Evolutionary conservation across 2,888 invertebrate species (phyloP).

Genomic region (Apeira syringaria): DNA sequence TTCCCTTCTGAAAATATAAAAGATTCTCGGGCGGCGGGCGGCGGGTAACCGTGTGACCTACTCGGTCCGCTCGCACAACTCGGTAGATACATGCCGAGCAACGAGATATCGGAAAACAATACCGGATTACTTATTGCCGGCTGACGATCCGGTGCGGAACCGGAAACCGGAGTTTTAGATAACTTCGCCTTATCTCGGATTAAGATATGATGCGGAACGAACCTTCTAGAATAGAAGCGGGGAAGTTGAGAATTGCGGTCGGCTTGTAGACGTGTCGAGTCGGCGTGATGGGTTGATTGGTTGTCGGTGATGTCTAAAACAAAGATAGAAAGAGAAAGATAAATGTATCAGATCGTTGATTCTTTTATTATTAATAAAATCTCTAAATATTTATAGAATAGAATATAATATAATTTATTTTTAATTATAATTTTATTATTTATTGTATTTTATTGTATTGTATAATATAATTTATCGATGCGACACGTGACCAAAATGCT

Average conservation of each 20-base stretch:
- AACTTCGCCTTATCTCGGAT: slow-evolving; percentile 27
- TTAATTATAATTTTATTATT: no score
- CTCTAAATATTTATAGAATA: background rate
- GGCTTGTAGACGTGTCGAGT: background rate
- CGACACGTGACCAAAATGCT: no score
- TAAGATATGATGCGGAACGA: slow-evolving; percentile 11
- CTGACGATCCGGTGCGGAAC: slow-evolving; percentile 21
- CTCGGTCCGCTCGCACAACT: background rate
- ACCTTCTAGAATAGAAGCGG: slow-evolving; percentile 8
- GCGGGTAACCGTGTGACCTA: background rate
- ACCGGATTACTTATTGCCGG: slow-evolving; percentile 34
- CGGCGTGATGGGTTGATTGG: no score
- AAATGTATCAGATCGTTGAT: background rate
- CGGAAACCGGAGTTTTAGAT: slow-evolving; percentile 28
- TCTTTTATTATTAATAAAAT: background rate
- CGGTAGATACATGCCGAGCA: background rate
- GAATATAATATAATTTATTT: no score
- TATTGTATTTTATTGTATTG: no score
- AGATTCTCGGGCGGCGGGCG: background rate
- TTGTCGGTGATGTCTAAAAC: no score
- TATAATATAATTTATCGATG: no score
- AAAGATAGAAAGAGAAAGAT: no score
- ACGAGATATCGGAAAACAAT: slow-evolving; percentile 33
- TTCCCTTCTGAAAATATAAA: background rate
- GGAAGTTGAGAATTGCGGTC: background rate